Evolutionary conservation across 2,888 invertebrate species (phyloP).

Genomic region (Ophioninae sp.): DNA sequence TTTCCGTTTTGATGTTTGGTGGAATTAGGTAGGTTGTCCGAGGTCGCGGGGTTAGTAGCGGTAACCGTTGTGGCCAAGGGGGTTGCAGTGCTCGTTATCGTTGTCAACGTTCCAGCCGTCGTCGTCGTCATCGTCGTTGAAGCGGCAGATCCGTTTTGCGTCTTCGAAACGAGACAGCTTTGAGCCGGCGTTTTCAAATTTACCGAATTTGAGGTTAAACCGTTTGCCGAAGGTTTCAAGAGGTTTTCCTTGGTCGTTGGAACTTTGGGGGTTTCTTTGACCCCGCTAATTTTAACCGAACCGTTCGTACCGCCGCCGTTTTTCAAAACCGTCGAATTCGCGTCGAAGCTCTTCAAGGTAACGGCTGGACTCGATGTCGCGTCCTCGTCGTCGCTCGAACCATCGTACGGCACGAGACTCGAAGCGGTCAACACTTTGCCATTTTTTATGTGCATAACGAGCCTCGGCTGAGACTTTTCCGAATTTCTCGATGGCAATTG

Average conservation of each 20-base stretch:
- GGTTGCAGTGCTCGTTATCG: slow-evolving; percentile 18
- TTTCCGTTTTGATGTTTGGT: slow-evolving; percentile 72
- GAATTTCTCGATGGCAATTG: slow-evolving; percentile 73
- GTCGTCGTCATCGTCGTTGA: neutral
- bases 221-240: slow-evolving; percentile 39
- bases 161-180: slow-evolving; percentile 10
- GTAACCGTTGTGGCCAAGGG: neutral
- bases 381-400: slow-evolving; percentile 78
- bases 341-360: slow-evolving; percentile 23
- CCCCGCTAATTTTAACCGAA: slow-evolving; percentile 41
- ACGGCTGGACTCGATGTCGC: slow-evolving; percentile 8
- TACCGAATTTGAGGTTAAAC: neutral
- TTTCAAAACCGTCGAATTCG: slow-evolving; percentile 33
- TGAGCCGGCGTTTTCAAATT: slow-evolving; percentile 5
- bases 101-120: neutral
- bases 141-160: slow-evolving; percentile 29
- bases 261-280: slow-evolving; percentile 64
- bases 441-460: slow-evolving; percentile 75
- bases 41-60: neutral
- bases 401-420: slow-evolving; percentile 79
- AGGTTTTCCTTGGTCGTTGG: slow-evolving; percentile 27
- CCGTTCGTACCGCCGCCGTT: slow-evolving; percentile 23
- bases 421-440: slow-evolving; percentile 73
- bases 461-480: slow-evolving; percentile 72
- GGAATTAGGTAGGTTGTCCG: slow-evolving; percentile 45